A percentile compares a stretch with the other conserved stretches of the same genome.
Evolutionary conservation across 2,113 vertebrate species (phyloP).

Genomic region (Brachyhypopomus gauderio): DNA sequence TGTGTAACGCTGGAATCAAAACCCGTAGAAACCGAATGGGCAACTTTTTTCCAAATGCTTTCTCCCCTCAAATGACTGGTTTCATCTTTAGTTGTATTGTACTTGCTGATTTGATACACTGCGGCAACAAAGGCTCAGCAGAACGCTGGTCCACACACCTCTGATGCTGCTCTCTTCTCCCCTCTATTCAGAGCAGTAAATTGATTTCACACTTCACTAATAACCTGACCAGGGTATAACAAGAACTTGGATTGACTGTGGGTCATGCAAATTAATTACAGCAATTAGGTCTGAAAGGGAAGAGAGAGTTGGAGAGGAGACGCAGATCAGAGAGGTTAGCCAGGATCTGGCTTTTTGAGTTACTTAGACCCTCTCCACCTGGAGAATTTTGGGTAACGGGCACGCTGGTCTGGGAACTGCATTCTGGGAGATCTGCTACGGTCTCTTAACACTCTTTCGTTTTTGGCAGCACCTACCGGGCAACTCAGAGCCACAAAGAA

Average conservation of each 20-base stretch:
- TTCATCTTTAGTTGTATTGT: conserved; percentile 8
- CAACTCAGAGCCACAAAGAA: background rate
- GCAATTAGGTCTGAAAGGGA: conserved; percentile 59
- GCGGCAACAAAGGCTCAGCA: conserved; percentile 2
- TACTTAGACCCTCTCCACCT: conserved; percentile 17
- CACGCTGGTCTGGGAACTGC: background rate
- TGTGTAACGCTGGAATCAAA: background rate
- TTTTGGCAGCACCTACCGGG: background rate
- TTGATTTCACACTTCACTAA: conserved; percentile 66
- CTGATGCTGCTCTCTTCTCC: conserved; percentile 44
- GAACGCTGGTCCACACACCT: conserved; percentile 8
- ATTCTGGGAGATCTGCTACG: conserved; percentile 11
- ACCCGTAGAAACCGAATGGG: background rate
- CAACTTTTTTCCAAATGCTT: background rate
- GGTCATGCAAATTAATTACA: conserved; percentile 66
- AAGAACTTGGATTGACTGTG: conserved; percentile 61
- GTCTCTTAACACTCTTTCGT: background rate
- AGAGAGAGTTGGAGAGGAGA: conserved; percentile 40
- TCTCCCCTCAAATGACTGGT: conserved; percentile 5
- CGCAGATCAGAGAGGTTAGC: conserved; percentile 28
- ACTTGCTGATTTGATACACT: conserved; percentile 29
- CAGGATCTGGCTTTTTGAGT: conserved; percentile 29
- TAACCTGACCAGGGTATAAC: conserved; percentile 63
- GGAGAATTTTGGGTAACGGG: background rate
- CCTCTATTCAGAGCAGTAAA: conserved; percentile 59